phyloP scores from a whole-genome alignment of 2,888 invertebrate species.

The Antheraea assamensis region DNA sequence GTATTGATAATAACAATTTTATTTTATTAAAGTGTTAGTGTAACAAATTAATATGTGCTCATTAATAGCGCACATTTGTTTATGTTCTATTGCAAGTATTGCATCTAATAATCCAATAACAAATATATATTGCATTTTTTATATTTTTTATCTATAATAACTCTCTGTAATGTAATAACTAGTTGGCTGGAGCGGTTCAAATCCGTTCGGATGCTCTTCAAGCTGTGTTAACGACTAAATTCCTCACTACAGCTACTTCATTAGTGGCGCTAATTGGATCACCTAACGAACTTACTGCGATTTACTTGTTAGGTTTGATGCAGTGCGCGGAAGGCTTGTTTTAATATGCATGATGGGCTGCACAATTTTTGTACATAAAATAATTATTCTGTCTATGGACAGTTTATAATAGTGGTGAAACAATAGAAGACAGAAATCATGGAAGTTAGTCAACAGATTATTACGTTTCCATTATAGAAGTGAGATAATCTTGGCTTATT shows the following conservation, averaged over 20 bases:
- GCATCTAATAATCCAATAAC: background rate
- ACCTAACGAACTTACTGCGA: slow-evolving; percentile 43
- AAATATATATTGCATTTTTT: background rate
- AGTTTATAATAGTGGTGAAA: no score
- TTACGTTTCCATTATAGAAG: no score
- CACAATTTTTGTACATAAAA: background rate
- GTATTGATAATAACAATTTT: no score
- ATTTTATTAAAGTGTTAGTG: no score
- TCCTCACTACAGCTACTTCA: background rate
- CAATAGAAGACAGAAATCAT: no score
- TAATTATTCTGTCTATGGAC: background rate
- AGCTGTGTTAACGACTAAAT: background rate
- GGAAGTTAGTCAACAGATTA: no score
- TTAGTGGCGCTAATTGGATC: slow-evolving; percentile 48
- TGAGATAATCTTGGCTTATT: no score
- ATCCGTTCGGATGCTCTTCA: background rate
- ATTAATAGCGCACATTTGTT: no score
- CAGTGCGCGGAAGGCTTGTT: slow-evolving; percentile 4
- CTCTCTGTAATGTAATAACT: background rate
- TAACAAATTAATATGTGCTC: no score
- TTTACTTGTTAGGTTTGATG: slow-evolving; percentile 6
- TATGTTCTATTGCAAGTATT: background rate
- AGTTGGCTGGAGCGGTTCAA: background rate
- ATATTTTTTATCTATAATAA: background rate
- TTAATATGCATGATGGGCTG: background rate